A percentile compares a stretch with the other conserved stretches of the same genome.
These are phyloP conservation scores for Frankliniella fusca DNA, from an alignment of 2,888 invertebrate species.

Conservation along the genomic window DNA sequence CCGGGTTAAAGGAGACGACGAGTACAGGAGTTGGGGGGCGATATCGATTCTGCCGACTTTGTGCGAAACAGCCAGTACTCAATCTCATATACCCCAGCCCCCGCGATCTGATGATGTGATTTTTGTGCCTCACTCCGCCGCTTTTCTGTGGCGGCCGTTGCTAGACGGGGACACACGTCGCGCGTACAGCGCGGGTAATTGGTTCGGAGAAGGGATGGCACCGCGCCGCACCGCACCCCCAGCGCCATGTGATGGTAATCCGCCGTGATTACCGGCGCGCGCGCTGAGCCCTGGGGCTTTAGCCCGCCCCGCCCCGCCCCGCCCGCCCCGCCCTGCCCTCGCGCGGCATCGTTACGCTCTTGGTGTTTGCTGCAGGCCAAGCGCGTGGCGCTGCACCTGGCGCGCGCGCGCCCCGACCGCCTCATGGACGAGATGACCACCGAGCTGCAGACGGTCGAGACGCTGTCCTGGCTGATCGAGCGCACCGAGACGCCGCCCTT, in stretches of 20 bases:
- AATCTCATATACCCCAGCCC: too few species aligned
- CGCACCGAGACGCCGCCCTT: constrained; percentile 97
- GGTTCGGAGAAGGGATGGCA: neutral
- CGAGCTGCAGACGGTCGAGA: constrained; percentile 95
- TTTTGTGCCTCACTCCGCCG: too few species aligned
- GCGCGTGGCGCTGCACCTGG: constrained; percentile 87
- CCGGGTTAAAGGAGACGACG: neutral
- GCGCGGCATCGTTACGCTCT: neutral
- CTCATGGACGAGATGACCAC: constrained; percentile 96
- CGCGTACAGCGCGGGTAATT: neutral
- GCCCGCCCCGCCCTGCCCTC: neutral
- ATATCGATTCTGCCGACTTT: too few species aligned
- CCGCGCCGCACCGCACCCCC: neutral
- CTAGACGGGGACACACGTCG: too few species aligned
- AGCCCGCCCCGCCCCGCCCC: neutral
- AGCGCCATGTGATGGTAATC: too few species aligned
- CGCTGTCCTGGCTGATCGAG: constrained; percentile 91
- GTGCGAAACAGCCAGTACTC: too few species aligned
- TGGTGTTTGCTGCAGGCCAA: constrained; percentile 68
- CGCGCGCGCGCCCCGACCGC: constrained; percentile 85
- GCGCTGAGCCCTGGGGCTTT: neutral
- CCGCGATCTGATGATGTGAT: too few species aligned
- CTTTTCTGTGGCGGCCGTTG: too few species aligned
- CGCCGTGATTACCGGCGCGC: neutral
- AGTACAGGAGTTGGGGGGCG: neutral